phyloP scores from a whole-genome alignment of 2,888 invertebrate species.

The Heliconius ismenius region DNA sequence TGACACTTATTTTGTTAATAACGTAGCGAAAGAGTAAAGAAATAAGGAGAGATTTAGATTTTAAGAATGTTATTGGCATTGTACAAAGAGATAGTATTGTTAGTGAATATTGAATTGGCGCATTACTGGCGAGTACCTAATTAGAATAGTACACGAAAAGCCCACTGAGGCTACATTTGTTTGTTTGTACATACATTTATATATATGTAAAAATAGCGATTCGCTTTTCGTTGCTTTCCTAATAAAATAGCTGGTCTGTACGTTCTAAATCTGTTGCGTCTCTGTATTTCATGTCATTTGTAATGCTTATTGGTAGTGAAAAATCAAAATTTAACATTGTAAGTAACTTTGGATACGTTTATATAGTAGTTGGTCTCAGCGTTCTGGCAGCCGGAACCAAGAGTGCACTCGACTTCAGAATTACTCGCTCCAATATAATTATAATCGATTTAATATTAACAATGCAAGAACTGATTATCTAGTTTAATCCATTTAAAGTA shows the following conservation, averaged over 20 bases:
- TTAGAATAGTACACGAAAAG: constrained; percentile 77
- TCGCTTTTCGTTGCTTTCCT: constrained; percentile 70
- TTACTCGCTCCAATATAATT: constrained; percentile 23
- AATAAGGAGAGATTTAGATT: constrained; percentile 58
- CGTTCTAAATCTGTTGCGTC: constrained; percentile 47
- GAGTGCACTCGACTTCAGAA: constrained; percentile 38
- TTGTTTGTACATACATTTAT: constrained; percentile 72
- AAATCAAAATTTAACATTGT: constrained; percentile 32
- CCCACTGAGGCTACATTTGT: constrained; percentile 76
- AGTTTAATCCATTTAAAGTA: constrained; percentile 20
- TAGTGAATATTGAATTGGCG: constrained; percentile 76
- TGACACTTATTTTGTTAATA: constrained; percentile 80
- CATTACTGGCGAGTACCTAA: constrained; percentile 83
- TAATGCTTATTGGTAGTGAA: constrained; percentile 32
- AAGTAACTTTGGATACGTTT: constrained; percentile 36
- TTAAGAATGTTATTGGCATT: constrained; percentile 79
- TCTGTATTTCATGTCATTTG: constrained; percentile 39
- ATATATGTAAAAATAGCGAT: constrained; percentile 63
- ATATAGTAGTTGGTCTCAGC: constrained; percentile 38
- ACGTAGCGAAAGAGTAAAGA: constrained; percentile 74
- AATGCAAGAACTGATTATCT: constrained; percentile 27
- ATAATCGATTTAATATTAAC: not conserved
- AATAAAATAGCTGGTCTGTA: constrained; percentile 58
- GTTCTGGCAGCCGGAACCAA: constrained; percentile 33
- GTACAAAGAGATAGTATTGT: constrained; percentile 80